phyloP scores from a whole-genome alignment of 2,113 vertebrate genomes.

The Anser cygnoides region DNA sequence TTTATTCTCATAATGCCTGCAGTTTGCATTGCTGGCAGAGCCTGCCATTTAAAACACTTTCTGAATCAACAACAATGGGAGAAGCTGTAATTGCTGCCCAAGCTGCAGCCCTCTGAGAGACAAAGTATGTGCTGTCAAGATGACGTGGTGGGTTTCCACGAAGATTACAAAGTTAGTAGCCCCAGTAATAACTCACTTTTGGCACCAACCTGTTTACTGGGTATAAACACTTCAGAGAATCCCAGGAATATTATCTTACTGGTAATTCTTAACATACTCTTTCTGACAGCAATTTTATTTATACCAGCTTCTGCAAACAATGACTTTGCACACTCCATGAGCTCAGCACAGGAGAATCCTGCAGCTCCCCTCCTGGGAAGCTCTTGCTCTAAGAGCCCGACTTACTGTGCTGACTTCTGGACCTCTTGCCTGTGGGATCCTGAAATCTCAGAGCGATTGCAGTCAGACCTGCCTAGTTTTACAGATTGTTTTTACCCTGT shows the following conservation, averaged over 20 bases:
- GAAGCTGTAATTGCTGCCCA: background rate
- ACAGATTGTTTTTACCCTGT: background rate
- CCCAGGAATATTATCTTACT: background rate
- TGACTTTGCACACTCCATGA: background rate
- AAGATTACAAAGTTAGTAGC: background rate
- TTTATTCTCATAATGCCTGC: background rate
- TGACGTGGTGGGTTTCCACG: background rate
- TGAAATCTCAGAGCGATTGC: background rate
- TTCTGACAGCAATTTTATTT: background rate
- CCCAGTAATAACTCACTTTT: background rate
- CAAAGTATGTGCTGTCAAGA: rapidly evolving
- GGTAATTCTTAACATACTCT: background rate
- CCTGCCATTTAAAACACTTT: background rate
- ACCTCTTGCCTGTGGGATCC: background rate
- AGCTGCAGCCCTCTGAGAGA: background rate
- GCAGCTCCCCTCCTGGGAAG: background rate
- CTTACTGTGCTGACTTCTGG: background rate
- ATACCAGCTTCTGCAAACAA: background rate
- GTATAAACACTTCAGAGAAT: background rate
- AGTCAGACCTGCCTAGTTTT: background rate
- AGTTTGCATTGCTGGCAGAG: background rate
- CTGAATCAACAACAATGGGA: background rate
- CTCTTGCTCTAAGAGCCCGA: background rate
- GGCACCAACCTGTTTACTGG: background rate
- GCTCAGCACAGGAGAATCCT: background rate